A percentile compares a stretch with the other conserved stretches of the same genome.
These are phyloP conservation scores for Oopsacas minuta DNA, from an alignment of 37 sponge, comb jelly and placozoan genomes.

Conservation along the genomic window DNA sequence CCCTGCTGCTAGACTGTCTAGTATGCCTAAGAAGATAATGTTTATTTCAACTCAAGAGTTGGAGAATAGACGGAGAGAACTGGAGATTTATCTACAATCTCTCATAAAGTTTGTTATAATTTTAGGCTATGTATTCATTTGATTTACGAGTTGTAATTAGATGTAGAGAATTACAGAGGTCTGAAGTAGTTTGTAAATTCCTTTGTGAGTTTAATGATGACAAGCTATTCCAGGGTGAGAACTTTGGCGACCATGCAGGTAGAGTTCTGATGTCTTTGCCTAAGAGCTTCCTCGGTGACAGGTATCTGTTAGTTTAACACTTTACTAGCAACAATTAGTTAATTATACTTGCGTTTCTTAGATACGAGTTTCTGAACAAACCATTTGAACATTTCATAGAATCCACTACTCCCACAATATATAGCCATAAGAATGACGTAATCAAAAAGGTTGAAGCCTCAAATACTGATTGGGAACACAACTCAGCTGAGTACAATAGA, in stretches of 20 bases:
- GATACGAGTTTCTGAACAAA: slow-evolving; percentile 1
- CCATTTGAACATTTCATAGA: neutral
- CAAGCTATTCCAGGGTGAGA: neutral
- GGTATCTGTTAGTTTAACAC: neutral
- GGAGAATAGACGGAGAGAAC: neutral
- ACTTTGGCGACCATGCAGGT: slow-evolving; percentile 7
- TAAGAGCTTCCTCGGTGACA: neutral
- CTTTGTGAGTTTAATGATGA: slow-evolving; percentile 3
- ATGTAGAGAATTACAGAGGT: neutral
- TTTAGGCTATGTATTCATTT: neutral
- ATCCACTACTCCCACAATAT: neutral
- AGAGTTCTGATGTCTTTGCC: neutral
- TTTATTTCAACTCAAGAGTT: neutral
- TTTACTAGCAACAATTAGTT: neutral
- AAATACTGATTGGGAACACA: neutral
- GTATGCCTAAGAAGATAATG: neutral
- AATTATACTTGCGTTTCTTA: neutral
- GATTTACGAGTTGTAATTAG: neutral
- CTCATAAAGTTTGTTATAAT: neutral
- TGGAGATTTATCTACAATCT: neutral
- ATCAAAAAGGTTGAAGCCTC: neutral
- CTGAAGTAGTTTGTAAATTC: slow-evolving; percentile 1
- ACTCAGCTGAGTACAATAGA: neutral
- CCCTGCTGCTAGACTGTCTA: neutral
- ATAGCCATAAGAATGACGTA: neutral